phyloP scores from a whole-genome alignment of 1,140 invertebrate species.

The Drosophila pectinifera region DNA sequence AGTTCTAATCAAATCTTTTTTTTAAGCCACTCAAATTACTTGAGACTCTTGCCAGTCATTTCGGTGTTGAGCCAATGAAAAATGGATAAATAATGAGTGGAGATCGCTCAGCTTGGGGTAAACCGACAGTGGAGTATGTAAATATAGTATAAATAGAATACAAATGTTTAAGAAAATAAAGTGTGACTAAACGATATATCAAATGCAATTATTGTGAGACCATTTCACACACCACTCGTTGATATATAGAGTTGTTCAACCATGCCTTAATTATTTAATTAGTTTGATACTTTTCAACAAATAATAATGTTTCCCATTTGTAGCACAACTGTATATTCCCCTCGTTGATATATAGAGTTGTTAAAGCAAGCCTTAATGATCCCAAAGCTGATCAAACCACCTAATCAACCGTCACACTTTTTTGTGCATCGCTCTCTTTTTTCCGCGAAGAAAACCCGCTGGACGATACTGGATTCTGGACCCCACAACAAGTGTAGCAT shows the following conservation, averaged over 20 bases:
- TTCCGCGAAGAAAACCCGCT: slow-evolving; percentile 15
- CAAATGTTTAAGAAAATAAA: background rate
- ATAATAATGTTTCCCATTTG: too few species aligned
- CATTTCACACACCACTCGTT: too few species aligned
- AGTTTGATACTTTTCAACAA: too few species aligned
- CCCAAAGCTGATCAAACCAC: slow-evolving; percentile 35
- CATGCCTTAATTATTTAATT: too few species aligned
- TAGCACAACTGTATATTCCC: slow-evolving; percentile 7
- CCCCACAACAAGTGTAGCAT: slow-evolving; percentile 34
- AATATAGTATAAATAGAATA: background rate
- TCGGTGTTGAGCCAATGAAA: slow-evolving; percentile 30
- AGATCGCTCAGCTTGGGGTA: background rate
- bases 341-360: slow-evolving; percentile 34
- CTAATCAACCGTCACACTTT: slow-evolving; percentile 49
- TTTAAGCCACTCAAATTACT: slow-evolving; percentile 34
- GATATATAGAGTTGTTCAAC: too few species aligned
- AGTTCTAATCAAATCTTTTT: slow-evolving; percentile 34
- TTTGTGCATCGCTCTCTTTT: slow-evolving; percentile 19
- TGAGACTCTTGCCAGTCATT: slow-evolving; percentile 30
- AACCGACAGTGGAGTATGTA: background rate
- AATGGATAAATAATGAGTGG: slow-evolving; percentile 35
- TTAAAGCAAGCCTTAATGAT: slow-evolving; percentile 44
- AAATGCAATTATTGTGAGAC: too few species aligned
- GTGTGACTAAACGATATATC: too few species aligned
- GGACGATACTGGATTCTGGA: slow-evolving; percentile 20